Percentiles rank a stretch among this genome's conserved stretches.
Conservation (phyloP, 1,140 invertebrate genomes). For the Cyrtorhinus lividipennis region DNA sequence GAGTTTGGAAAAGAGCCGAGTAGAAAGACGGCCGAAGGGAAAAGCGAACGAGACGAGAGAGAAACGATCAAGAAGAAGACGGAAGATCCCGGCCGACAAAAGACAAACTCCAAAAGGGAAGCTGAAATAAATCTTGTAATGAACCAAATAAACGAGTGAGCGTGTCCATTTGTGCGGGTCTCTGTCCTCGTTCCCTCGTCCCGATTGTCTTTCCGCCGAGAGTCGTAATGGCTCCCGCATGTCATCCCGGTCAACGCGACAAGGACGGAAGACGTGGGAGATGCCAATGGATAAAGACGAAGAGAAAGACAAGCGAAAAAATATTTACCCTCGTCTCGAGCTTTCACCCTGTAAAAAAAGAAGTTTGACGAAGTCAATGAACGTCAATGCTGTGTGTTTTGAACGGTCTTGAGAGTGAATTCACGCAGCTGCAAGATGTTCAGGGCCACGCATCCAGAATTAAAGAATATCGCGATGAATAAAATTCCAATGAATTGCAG, state of each 20-base stretch:
- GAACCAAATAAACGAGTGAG: conserved; percentile 6
- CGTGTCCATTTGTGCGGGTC: conserved; percentile 4
- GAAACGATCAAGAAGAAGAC: not conserved
- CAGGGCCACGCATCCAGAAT: too few relatives aligned
- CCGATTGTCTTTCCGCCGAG: not conserved
- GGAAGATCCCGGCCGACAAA: conserved; percentile 5
- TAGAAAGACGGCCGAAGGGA: not conserved
- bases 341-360: too few relatives aligned
- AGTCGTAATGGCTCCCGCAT: conserved; percentile 4
- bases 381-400: too few relatives aligned
- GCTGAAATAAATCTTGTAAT: conserved; percentile 10
- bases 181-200: too few relatives aligned
- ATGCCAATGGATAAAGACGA: not conserved
- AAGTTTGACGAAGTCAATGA: too few relatives aligned
- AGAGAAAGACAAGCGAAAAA: not conserved
- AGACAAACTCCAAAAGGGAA: not conserved
- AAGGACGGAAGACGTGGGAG: not conserved
- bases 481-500: too few relatives aligned
- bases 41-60: not conserved
- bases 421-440: too few relatives aligned
- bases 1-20: too few relatives aligned
- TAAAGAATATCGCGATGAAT: too few relatives aligned
- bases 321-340: too few relatives aligned
- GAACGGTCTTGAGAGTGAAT: too few relatives aligned
- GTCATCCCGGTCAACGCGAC: not conserved